Evolutionary conservation across 2,113 vertebrate species (phyloP).

Genomic region (Capreolus pygargus): DNA sequence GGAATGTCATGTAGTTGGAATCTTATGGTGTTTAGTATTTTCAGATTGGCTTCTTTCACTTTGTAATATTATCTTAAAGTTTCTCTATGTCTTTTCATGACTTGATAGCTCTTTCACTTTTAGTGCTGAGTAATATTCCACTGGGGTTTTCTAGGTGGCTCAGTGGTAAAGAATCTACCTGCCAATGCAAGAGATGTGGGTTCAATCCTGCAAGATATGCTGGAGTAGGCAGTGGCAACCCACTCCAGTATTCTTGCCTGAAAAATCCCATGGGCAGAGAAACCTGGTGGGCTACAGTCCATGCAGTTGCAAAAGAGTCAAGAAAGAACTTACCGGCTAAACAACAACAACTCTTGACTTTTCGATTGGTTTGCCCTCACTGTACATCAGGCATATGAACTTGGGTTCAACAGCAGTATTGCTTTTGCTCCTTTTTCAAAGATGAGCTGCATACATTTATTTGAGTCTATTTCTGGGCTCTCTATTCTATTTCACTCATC

Average conservation of each 20-base stretch:
- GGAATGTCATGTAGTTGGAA: background rate
- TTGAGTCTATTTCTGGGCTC: background rate
- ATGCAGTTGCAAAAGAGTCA: background rate
- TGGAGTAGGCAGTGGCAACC: background rate
- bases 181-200: background rate
- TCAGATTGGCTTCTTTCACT: background rate
- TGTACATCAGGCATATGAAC: background rate
- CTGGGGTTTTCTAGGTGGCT: background rate
- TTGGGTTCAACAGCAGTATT: background rate
- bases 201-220: background rate
- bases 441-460: background rate
- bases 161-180: background rate
- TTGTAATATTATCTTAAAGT: background rate
- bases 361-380: background rate
- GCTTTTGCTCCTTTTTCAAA: background rate
- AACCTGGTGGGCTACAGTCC: background rate
- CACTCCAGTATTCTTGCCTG: background rate
- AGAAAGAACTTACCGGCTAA: background rate
- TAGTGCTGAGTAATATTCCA: background rate
- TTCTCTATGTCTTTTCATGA: background rate
- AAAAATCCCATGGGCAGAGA: background rate
- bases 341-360: background rate
- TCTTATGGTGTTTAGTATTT: background rate
- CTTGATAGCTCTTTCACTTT: background rate
- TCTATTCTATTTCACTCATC: background rate